Evolutionary conservation across 1,140 invertebrate genomes (phyloP), one percentile per base, ranked within the genome.

Genomic region (Octopus sinensis): DNA sequence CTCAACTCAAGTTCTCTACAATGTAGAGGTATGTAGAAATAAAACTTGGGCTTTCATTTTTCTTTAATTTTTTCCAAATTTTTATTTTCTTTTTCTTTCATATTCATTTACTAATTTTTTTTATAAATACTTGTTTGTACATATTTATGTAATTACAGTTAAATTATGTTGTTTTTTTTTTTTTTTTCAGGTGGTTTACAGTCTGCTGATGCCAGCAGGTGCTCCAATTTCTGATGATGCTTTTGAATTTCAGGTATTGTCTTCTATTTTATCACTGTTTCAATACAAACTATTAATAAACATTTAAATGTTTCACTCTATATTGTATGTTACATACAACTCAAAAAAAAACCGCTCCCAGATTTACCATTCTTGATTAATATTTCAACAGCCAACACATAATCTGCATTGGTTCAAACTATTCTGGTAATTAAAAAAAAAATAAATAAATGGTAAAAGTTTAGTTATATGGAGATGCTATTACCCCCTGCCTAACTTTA

Each of bases 121-220:
- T 9, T 73, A 1, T 5, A 73, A 73, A 73, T 5, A 5, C 6
- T 12, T 77, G 53, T 53, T 80, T 17, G 5, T 43, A 23, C 4
- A 73, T 71, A 52, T 54, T 7, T 30, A 80, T 43, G 73, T 75
- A 80, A 43, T 62, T 53, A 62, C 56, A 10, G 17, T n/a, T 10
- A 62, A 2, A 10, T 62, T 62, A 62, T 62, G 17, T 62, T 62
- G 12, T 51, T 68, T 10, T 53, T 78, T 75, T 76, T 79, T 51
- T 68, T 10, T 53, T 81, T 83, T 91, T n/a, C 91, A 97, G 93
- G 96, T 97, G 76, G 91, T 97, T 77, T 97, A 98, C 89, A 94
- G 96, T 77, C 92, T 98, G 87, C 91, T 99, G 62, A 97, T 99
- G 94, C 97, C 97, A 17, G 96, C 96, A 10, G 90, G 94, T 53